Percentiles rank a stretch among this genome's conserved stretches.
phyloP scores from a whole-genome alignment of 37 sponge, comb jelly and placozoan genomes.

The Petrosia ficiformis region DNA sequence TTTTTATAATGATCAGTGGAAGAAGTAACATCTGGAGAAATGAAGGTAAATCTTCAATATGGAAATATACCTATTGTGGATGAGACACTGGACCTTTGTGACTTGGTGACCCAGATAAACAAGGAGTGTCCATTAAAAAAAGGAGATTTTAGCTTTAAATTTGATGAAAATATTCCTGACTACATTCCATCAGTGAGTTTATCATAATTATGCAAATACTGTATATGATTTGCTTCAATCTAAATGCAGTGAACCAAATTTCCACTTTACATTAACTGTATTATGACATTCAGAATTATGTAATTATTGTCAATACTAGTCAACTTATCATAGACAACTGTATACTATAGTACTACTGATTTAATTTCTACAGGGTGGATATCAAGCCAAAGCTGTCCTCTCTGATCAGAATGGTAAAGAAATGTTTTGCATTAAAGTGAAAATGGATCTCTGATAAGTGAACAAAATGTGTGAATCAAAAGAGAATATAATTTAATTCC shows the following conservation, averaged over 20 bases:
- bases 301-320: too few relatives aligned
- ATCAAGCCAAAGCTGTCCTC: background rate
- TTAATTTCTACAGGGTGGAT: background rate
- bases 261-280: too few relatives aligned
- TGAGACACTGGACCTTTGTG: background rate
- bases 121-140: background rate
- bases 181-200: background rate
- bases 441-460: background rate
- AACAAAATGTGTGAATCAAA: too few relatives aligned
- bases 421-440: background rate
- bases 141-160: background rate
- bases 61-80: background rate
- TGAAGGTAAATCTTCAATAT: background rate
- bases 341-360: too few relatives aligned
- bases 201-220: background rate
- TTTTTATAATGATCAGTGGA: background rate
- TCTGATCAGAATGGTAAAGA: background rate
- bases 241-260: too few relatives aligned
- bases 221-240: too few relatives aligned
- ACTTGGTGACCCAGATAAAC: background rate
- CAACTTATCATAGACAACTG: too few relatives aligned
- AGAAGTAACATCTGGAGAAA: slow-evolving; percentile 9
- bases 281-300: too few relatives aligned
- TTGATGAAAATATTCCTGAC: background rate
- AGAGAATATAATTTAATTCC: too few relatives aligned